These are phyloP conservation scores for Synergus umbraculus DNA, from an alignment of 2,888 invertebrate genomes.

Conservation along the genomic window DNA sequence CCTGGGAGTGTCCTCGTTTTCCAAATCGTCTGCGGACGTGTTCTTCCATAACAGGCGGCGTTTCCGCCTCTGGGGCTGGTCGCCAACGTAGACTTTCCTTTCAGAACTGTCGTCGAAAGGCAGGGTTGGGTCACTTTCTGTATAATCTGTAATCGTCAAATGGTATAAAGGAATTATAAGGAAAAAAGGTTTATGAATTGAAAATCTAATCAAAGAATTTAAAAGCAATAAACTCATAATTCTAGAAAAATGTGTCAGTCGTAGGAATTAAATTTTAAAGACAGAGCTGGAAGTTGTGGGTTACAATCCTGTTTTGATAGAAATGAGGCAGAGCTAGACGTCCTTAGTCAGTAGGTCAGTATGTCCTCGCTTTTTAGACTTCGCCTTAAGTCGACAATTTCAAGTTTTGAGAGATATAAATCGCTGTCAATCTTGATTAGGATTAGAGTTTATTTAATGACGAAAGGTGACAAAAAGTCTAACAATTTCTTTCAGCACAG, in stretches of 20 bases:
- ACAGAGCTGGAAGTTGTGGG: not conserved
- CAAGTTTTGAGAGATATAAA: slow-evolving; percentile 31
- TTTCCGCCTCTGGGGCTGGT: slow-evolving; percentile 52
- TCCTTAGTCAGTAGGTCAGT: slow-evolving; percentile 38
- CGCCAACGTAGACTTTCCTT: slow-evolving; percentile 60
- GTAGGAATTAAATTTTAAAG: not conserved
- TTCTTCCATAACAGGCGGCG: slow-evolving; percentile 65
- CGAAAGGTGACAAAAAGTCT: not conserved
- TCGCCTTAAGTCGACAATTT: slow-evolving; percentile 10
- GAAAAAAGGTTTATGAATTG: not conserved
- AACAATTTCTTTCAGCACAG: not conserved
- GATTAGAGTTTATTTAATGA: not conserved
- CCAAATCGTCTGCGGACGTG: slow-evolving; percentile 55
- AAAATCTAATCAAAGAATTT: not conserved
- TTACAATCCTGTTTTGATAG: slow-evolving; percentile 24
- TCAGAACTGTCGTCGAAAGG: slow-evolving; percentile 61
- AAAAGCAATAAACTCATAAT: not conserved
- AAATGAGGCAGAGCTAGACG: slow-evolving; percentile 33
- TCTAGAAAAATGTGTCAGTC: not conserved
- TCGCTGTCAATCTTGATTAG: slow-evolving; percentile 33
- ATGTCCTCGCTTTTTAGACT: slow-evolving; percentile 21
- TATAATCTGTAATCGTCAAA: slow-evolving; percentile 58
- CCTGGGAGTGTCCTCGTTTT: slow-evolving; percentile 48
- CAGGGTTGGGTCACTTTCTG: slow-evolving; percentile 56
- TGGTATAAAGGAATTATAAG: not conserved